Evolutionary conservation across 1,140 invertebrate species (phyloP), one percentile per base, ranked within the genome.

Genomic region (Lethrus apterus): DNA sequence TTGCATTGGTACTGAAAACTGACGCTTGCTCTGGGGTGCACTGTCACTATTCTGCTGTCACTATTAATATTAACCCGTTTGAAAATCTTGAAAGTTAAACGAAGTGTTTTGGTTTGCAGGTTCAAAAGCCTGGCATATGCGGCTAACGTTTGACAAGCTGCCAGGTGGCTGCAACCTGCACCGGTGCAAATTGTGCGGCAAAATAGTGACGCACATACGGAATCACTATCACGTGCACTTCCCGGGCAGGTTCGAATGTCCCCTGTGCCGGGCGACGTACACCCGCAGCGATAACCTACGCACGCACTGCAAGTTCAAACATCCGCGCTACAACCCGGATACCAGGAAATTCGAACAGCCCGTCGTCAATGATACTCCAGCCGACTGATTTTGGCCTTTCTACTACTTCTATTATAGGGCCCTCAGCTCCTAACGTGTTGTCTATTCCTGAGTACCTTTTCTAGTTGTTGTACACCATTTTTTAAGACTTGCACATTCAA

Each of bases 191-290:
- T 78, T 88, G 72, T 89, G 85, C 77, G 86, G 86, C 72, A 89
- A 88, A 79, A 83, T 88, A 75, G 85, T 88, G 73, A 87, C 85
- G 68, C 84, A 89, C 78, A 87, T 88, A 75, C 80, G 86, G 68
- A 89, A 88, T 76, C 86, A 89, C 76, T 88, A 88, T 76, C 84
- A 88, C 74, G 86, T 88, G 70, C 86, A 88, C 73, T 88, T 87
- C 75, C 86, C 86, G 57, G 85, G 85, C 65, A 81, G 83, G 65
- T 87, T 87, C 77, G 83, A 87, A 76, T 88, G 86, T 71, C 84
- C 84, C 66, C 78, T 88, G 65, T 88, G 85, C 75, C 80, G 80
- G 68, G 83, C 85, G 64, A 87, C 83, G 56, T 89, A 88, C 74
- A 89, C 86, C 64, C 80, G 86, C 72, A 87, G 84, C 69, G 86